A percentile compares a stretch with the other conserved stretches of the same genome.
phyloP scores from a whole-genome alignment of 2,113 vertebrate genomes.

The Callopanchax toddi region DNA sequence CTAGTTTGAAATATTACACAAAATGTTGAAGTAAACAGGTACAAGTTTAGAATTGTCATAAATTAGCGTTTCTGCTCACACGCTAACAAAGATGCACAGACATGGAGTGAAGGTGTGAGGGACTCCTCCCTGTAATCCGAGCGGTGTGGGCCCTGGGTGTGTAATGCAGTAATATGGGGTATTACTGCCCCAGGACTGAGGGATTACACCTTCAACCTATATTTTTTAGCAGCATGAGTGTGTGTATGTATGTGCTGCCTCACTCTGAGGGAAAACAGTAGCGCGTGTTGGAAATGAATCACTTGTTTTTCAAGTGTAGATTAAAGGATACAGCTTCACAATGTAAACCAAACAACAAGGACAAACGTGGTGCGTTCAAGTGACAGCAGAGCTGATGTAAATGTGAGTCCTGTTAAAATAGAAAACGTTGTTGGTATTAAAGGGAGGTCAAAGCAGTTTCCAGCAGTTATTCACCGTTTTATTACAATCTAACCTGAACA shows the following conservation, averaged over 20 bases:
- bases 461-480: too few relatives aligned
- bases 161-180: constrained; percentile 81
- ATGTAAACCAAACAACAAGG: constrained; percentile 1
- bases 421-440: too few relatives aligned
- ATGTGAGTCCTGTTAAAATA: neutral
- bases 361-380: neutral
- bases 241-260: constrained; percentile 31
- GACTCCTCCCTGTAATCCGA: constrained; percentile 70
- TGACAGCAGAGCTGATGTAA: neutral
- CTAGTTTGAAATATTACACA: neutral
- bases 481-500: too few relatives aligned
- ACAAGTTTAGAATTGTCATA: neutral
- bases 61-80: constrained; percentile 1
- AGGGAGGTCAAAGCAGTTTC: too few relatives aligned
- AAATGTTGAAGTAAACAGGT: neutral
- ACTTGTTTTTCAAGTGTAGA: constrained; percentile 1
- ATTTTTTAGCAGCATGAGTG: constrained; percentile 71
- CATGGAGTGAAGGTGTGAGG: constrained; percentile 47
- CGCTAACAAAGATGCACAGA: constrained; percentile 5
- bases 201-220: constrained; percentile 71
- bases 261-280: constrained; percentile 14
- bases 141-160: constrained; percentile 63
- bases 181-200: constrained; percentile 72
- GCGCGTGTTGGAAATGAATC: constrained; percentile 31
- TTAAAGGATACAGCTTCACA: neutral